phyloP scores from a whole-genome alignment of 2,888 invertebrate genomes.

The Stenurella melanura region DNA sequence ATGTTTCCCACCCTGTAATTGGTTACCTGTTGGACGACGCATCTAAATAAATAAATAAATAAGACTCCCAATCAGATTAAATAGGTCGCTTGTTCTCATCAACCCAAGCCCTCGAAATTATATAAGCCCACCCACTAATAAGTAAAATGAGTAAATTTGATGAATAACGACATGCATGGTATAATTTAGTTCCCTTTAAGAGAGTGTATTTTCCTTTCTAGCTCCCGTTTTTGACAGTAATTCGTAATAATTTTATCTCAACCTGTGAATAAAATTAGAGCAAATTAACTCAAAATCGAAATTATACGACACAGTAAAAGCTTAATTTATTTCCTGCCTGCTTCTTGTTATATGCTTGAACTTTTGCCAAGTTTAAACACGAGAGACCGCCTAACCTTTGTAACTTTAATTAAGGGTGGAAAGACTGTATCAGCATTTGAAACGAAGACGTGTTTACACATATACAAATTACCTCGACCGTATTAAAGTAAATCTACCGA shows the following conservation, averaged over 20 bases:
- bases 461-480: constrained; percentile 1
- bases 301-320: neutral
- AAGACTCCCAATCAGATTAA: no score
- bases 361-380: constrained; percentile 1
- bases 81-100: no score
- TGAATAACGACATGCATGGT: no score
- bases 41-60: no score
- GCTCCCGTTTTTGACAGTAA: neutral
- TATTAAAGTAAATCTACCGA: constrained; percentile 1
- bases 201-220: no score
- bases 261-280: neutral
- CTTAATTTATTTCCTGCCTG: constrained; percentile 3
- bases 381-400: constrained; percentile 7
- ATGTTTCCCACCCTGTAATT: no score
- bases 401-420: constrained; percentile 3
- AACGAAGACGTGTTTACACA: constrained; percentile 1
- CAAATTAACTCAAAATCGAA: neutral
- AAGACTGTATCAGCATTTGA: neutral
- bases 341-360: neutral
- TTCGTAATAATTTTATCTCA: neutral
- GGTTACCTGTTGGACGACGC: no score
- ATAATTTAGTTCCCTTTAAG: no score
- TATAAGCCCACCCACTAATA: no score
- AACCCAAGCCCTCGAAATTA: no score
- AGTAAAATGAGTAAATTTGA: no score